phyloP scores from a whole-genome alignment of 1,140 invertebrate genomes.

The Drosophila micromelanica region DNA sequence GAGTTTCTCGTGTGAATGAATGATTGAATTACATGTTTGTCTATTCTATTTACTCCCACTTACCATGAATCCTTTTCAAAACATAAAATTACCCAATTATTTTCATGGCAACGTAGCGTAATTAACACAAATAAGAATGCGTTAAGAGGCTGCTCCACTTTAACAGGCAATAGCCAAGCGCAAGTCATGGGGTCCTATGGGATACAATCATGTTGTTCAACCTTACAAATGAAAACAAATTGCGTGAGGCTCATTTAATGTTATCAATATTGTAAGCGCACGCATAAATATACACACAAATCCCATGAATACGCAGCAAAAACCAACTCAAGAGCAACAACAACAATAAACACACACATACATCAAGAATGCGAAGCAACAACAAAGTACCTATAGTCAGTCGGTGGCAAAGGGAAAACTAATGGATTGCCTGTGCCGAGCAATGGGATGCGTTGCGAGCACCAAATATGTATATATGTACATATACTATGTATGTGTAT shows the following conservation, averaged over 20 bases:
- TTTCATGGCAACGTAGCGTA: not conserved
- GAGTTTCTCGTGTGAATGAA: not conserved
- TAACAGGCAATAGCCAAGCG: not conserved
- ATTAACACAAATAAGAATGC: not conserved
- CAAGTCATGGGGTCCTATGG: not conserved
- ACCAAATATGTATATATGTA: constrained; percentile 24
- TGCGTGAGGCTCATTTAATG: constrained; percentile 55
- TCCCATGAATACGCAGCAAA: constrained; percentile 23
- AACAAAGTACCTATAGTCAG: not conserved
- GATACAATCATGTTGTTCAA: constrained; percentile 14
- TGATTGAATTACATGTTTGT: not conserved
- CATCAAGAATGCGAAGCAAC: constrained; percentile 2
- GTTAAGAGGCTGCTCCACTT: not conserved
- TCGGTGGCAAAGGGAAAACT: constrained; percentile 17
- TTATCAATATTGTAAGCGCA: constrained; percentile 63
- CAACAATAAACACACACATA: constrained; percentile 11
- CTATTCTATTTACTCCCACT: not conserved
- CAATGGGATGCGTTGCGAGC: constrained; percentile 4
- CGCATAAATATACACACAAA: constrained; percentile 39
- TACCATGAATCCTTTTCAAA: not conserved
- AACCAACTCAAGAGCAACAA: not conserved
- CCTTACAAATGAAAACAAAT: constrained; percentile 54
- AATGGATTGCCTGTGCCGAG: constrained; percentile 42
- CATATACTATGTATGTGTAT: constrained; percentile 1
- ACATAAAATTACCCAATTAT: constrained; percentile 1